These are phyloP conservation scores for Paratilapia polleni DNA, from an alignment of 2,113 vertebrate species.

Conservation along the genomic window DNA sequence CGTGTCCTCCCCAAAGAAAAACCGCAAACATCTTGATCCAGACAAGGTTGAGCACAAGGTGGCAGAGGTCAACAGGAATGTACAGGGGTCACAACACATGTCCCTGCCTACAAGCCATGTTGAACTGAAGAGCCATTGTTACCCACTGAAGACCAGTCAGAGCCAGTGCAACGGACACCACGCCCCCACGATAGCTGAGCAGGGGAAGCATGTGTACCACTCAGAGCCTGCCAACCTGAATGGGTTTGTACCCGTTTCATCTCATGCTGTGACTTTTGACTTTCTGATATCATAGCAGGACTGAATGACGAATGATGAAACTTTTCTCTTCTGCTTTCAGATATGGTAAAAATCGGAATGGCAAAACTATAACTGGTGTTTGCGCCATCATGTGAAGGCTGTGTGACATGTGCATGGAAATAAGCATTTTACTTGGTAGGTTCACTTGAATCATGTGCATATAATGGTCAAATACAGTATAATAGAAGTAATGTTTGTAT, in stretches of 20 bases:
- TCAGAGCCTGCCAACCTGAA: conserved; percentile 83
- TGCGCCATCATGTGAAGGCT: conserved; percentile 91
- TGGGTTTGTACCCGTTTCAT: conserved; percentile 51
- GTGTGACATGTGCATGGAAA: conserved; percentile 4
- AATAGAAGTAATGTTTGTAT: background rate
- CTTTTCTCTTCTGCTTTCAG: conserved; percentile 65
- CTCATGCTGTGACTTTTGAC: background rate
- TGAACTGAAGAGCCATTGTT: conserved; percentile 66
- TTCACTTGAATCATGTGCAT: background rate
- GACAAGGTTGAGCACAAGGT: conserved; percentile 17
- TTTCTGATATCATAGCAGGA: background rate
- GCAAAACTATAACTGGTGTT: conserved; percentile 85
- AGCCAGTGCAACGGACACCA: conserved; percentile 62
- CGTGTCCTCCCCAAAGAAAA: conserved; percentile 55
- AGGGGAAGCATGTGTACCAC: conserved; percentile 77
- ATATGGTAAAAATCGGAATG: conserved; percentile 78
- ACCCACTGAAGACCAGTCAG: conserved; percentile 69
- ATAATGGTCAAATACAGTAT: background rate
- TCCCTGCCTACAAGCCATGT: conserved; percentile 21
- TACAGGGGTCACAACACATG: conserved; percentile 29
- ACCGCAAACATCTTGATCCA: conserved; percentile 2
- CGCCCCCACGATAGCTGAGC: conserved; percentile 62
- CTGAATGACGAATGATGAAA: background rate
- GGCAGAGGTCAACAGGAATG: background rate
- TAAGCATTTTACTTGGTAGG: conserved; percentile 57